A percentile compares a stretch with the other conserved stretches of the same genome.
Evolutionary conservation across 2,113 vertebrate genomes (phyloP).

Genomic region (Neodontobutis hainanensis): DNA sequence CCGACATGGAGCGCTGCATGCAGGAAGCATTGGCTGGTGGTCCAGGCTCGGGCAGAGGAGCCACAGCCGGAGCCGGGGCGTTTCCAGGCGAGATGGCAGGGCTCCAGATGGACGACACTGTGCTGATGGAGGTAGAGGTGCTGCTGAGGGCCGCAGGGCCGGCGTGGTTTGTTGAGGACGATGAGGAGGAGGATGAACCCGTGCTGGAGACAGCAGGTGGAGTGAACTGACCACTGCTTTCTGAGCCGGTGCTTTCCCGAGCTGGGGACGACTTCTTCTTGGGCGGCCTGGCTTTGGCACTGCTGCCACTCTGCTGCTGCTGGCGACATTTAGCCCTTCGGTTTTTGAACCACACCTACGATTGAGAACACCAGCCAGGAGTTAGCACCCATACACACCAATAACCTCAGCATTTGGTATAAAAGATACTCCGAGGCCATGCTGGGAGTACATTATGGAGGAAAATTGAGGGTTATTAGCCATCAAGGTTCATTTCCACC

Average conservation of each 20-base stretch:
- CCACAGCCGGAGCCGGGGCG: slow-evolving; percentile 76
- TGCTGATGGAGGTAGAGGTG: slow-evolving; percentile 86
- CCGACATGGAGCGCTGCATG: slow-evolving; percentile 90
- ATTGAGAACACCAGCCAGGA: slow-evolving; percentile 28
- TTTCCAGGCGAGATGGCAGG: slow-evolving; percentile 94
- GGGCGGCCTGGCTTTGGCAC: slow-evolving; percentile 89
- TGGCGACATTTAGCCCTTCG: slow-evolving; percentile 87
- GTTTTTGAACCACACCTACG: slow-evolving; percentile 99
- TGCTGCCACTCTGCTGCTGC: slow-evolving; percentile 91
- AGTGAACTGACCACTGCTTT: slow-evolving; percentile 98
- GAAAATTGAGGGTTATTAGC: slow-evolving; percentile 79
- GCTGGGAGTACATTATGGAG: slow-evolving; percentile 69
- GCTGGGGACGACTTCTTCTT: slow-evolving; percentile 96
- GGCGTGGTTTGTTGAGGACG: slow-evolving; percentile 83
- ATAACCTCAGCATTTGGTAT: slow-evolving; percentile 25
- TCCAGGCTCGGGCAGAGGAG: slow-evolving; percentile 84
- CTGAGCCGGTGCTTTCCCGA: slow-evolving; percentile 94
- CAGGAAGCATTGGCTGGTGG: slow-evolving; percentile 88
- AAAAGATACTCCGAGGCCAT: slow-evolving; percentile 36
- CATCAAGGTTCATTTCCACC: slow-evolving; percentile 74
- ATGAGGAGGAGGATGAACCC: slow-evolving; percentile 88
- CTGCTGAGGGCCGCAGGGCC: slow-evolving; percentile 70
- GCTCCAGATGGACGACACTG: slow-evolving; percentile 95
- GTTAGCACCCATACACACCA: slow-evolving; percentile 32
- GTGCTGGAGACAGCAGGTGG: slow-evolving; percentile 92